Evolutionary conservation across 1,140 invertebrate genomes (phyloP), one percentile per base, ranked within the genome.

Genomic region (Pseudobourletiella spinata): DNA sequence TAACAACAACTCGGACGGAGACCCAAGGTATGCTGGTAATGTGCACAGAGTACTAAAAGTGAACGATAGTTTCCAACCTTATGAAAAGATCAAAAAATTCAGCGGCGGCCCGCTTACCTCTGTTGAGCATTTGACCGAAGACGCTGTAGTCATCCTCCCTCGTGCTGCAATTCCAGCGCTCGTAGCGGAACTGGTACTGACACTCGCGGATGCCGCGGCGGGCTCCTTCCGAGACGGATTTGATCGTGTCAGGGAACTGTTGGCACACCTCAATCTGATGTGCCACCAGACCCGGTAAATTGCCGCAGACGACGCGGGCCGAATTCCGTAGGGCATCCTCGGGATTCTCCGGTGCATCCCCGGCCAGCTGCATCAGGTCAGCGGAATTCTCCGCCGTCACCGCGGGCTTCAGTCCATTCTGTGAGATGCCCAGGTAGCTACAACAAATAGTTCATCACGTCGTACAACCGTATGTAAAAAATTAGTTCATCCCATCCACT

Each of bases 91-190:
- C n/a, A n/a, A 8, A 11, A 18, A 54, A 30, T 30, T 30, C 29
- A 6, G 18, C 3, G 24, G 18, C 8, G 25, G 22, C 22, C 18
- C 14, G 46, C 24, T 15, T 54, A 50, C n/a, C 20, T 42, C 20
- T n/a, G n/a, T n/a, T n/a, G n/a, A 79, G 62, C 26, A 76, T 75
- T 48, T 76, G 72, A 8, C 76, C 77, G 61, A 79, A 79, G 11
- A 79, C 74, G 54, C 72, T 76, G 60, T 75, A 69, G 42, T 75
- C 74, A 20, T 75, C 73, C 22, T 73, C 71, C 30, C 71, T 70
- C 4, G 75, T 74, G 0, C 78, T 74, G 64, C 82, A 83, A 72
- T 83, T 83, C 82, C 82, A 83, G 28, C 80, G 72, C 66, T 83
- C 79, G 66, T 78, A 72, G 4, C 75, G 67, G 69, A 83, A 84